Evolutionary conservation across 37 sponge, comb jelly and placozoan species (phyloP).

Genomic region (Diacarnus erythraeanus): DNA sequence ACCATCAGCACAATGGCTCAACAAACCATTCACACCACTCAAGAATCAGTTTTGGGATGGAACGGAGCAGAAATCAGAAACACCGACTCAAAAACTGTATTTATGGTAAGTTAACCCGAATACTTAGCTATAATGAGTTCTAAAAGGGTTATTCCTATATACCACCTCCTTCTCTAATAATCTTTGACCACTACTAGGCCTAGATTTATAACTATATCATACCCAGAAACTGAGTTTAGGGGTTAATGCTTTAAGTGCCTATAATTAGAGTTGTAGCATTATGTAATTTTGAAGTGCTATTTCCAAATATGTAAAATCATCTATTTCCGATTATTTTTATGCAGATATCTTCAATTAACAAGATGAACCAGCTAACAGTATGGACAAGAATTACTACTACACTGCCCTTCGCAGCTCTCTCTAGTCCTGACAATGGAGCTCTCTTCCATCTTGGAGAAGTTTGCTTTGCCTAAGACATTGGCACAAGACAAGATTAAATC

Average conservation of each 20-base stretch:
- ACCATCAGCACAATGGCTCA: slow-evolving; percentile 6
- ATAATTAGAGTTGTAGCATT: no score
- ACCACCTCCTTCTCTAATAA: no score
- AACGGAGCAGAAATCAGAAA: slow-evolving; percentile 34
- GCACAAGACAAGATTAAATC: neutral
- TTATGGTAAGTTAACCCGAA: neutral
- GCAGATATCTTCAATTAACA: neutral
- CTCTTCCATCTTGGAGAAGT: slow-evolving; percentile 44
- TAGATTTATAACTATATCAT: neutral
- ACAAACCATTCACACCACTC: slow-evolving; percentile 21
- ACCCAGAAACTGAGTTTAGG: no score
- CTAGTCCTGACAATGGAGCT: neutral
- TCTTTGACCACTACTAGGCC: neutral
- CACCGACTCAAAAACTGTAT: neutral
- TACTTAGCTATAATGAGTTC: neutral
- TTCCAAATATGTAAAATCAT: neutral
- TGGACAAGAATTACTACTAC: slow-evolving; percentile 23
- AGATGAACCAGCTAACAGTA: slow-evolving; percentile 12
- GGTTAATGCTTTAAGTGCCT: no score
- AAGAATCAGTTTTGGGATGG: slow-evolving; percentile 34
- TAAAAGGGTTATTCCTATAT: neutral
- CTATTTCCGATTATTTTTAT: neutral
- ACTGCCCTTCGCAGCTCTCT: slow-evolving; percentile 48
- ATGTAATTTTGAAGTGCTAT: neutral
- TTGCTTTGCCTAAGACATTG: slow-evolving; percentile 51